A percentile compares a stretch with the other conserved stretches of the same genome.
These are phyloP conservation scores for Gymnopithys bicolor DNA, from an alignment of 2,797 vertebrate species.

Conservation along the genomic window DNA sequence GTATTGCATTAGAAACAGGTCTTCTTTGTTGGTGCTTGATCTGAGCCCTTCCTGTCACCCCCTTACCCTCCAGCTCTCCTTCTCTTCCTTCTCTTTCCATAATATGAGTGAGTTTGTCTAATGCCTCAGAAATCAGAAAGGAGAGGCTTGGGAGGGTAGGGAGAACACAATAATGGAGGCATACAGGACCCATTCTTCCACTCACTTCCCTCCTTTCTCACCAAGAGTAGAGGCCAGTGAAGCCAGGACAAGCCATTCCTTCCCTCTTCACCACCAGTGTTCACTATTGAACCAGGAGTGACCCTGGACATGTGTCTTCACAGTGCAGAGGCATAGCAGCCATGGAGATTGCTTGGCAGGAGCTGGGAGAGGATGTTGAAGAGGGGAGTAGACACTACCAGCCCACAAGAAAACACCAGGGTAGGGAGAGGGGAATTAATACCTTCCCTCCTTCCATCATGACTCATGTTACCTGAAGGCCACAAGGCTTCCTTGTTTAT, in stretches of 20 bases:
- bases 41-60: background rate
- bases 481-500: background rate
- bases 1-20: constrained; percentile 32
- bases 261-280: constrained; percentile 17
- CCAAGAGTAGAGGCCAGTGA: background rate
- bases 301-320: background rate
- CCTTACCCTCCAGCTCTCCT: background rate
- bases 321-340: constrained; percentile 66
- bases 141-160: background rate
- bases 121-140: background rate
- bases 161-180: background rate
- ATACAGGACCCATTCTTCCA: background rate
- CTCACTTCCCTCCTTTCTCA: background rate
- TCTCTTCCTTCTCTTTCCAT: background rate
- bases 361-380: background rate
- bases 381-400: background rate
- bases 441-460: background rate
- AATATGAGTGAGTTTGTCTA: background rate
- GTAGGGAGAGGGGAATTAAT: background rate
- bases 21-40: background rate
- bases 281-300: background rate
- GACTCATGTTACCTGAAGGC: background rate
- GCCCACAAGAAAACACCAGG: background rate
- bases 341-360: background rate
- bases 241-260: background rate